Conservation (phyloP, 2,797 vertebrate species). For the Prunella strophiata region DNA sequence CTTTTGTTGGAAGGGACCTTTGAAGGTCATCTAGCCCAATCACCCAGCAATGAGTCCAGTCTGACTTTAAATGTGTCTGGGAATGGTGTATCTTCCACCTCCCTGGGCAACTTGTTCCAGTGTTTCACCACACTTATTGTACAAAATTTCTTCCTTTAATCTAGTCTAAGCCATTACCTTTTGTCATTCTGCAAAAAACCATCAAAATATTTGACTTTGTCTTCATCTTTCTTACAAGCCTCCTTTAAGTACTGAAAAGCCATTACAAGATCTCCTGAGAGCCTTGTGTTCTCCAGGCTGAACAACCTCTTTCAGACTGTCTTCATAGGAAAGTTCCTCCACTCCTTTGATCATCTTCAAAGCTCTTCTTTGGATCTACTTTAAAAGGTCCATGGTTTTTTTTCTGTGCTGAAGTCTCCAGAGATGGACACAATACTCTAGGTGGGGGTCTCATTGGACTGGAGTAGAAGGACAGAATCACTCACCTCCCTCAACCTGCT, state of each 20-base stretch:
- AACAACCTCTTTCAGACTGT: not conserved
- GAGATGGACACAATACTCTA: not conserved
- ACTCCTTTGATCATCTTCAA: not conserved
- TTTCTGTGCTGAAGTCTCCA: not conserved
- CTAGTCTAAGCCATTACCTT: not conserved
- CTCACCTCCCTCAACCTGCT: not conserved
- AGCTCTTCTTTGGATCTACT: not conserved
- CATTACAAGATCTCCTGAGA: not conserved
- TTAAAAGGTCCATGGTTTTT: not conserved
- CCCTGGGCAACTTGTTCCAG: not conserved
- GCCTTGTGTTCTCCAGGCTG: not conserved
- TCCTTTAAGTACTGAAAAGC: not conserved
- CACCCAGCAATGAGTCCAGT: not conserved
- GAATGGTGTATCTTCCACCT: not conserved
- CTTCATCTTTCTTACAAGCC: not conserved
- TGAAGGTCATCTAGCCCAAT: not conserved
- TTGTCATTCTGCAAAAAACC: fast-evolving
- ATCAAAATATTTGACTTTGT: not conserved
- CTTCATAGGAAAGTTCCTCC: not conserved
- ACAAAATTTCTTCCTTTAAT: not conserved
- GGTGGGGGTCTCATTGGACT: not conserved
- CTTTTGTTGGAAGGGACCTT: not conserved
- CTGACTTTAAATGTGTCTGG: not conserved
- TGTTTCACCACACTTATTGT: not conserved
- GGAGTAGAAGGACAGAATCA: not conserved